Base-by-base conservation (phyloP, 2,113 vertebrate species). In the Edolisoma coerulescens region DNA sequence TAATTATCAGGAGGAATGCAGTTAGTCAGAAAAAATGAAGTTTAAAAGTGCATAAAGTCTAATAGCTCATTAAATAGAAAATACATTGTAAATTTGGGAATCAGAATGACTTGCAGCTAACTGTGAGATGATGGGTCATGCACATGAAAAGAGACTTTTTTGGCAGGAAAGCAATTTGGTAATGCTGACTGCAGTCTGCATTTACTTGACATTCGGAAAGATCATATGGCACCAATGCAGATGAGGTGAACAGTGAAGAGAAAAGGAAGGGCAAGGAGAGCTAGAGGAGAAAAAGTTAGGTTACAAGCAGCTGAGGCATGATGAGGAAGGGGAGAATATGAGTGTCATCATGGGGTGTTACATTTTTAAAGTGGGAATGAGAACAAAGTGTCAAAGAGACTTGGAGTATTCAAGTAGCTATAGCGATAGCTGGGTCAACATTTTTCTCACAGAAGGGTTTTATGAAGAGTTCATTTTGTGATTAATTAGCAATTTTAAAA, bases 51-150 rank as follows among this genome's bases (percentile, higher is more conserved):
- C 54, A 65, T 79, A 84, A 94, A 57, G 86, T 69, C 92, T 94
- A 95, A 96, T 65, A 94, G 88, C 80, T 96, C 90, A 94, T 96
- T 96, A 97, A 95, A 95, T 39, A 94, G 65, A 92, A 96, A 96
- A 94, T 89, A 79, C 50, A 94, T n/a, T 87, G 80, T 75, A 93
- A 96, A 83, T 91, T 16, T 89, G 69, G 79, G 85, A 92, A 87
- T 92, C 67, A 64, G 80, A 95, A 96, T 88, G 87, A 92, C 86
- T 96, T 59, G 87, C 75, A 93, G 91, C 71, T 91, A 95, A 87
- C 49, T 64, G n/a, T 83, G 88, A 93, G 64, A 79, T 70, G 84
- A 96, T 76, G 85, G 95, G 84, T 90, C 91, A 88, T 33, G 83
- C 85, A 95, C 91, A 90, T 60, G 87, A 93, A 95, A 94, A 93